Base-by-base conservation (phyloP, 2,888 invertebrate species). In the Drosophila fulvimacula region DNA sequence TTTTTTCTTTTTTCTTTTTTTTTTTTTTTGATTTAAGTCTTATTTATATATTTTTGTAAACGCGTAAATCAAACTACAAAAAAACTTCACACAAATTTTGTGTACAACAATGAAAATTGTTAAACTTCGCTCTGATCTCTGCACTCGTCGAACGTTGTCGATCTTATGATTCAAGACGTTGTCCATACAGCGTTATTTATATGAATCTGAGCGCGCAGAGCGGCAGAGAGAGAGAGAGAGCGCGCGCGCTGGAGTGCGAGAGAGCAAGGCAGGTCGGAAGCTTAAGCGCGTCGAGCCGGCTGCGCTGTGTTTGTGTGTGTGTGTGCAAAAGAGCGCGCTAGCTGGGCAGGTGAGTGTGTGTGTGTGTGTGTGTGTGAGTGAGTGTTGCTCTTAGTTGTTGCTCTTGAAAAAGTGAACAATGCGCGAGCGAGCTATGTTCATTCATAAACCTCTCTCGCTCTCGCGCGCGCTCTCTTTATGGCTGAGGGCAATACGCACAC, bases 91-190 rank as follows among this genome's bases (percentile, higher is more conserved):
- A 66, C 70, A 70, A 70, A 63, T 62, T 51, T 63, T 65, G 61
- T 65, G 61, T 63, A 69, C 59, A 75, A 49, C 39, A 51, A n/a
- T 21, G 51, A 60, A 60, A 49, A 19, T 46, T 15, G 63, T 51
- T 44, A 44, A 64, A 53, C 56, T 39, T 49, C 42, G 41, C 51
- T 53, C 53, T 44, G 89, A 89, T 91, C 90, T 91, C 90, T 91
- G 84, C 75, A 85, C 91, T 89, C 82, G 83, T 90, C 91, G 92
- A 92, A 89, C 88, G 92, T 89, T 92, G 91, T 90, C 90, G 92
- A 91, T 91, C 90, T 90, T 92, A 91, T 92, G 92, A 92, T 88
- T 89, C 89, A 76, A 76, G 90, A 91, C 91, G 88, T 91, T 90
- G 89, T 83, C 77, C 69, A 58, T 61, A 73, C 77, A 38, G 77